phyloP scores from a whole-genome alignment of 2,797 vertebrate genomes.

The Acanthurus lineatus region DNA sequence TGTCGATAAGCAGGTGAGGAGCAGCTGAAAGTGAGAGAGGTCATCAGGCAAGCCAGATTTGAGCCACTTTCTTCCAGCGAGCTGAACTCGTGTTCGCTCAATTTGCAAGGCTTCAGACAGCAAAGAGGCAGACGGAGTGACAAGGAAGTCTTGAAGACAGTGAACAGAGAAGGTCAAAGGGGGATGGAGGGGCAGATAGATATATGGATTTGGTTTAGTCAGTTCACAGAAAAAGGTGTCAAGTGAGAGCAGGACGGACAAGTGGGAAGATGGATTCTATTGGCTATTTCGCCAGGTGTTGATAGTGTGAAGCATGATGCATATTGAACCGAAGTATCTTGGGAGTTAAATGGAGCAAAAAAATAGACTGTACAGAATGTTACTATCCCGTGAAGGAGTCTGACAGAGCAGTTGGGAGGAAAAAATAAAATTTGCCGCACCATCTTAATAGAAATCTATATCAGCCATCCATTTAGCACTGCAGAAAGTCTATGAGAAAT shows the following conservation, averaged over 20 bases:
- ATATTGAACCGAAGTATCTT: slow-evolving; percentile 50
- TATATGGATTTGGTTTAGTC: slow-evolving; percentile 65
- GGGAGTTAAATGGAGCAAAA: slow-evolving; percentile 61
- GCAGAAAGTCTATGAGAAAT: slow-evolving; percentile 36
- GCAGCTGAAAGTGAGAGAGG: slow-evolving; percentile 54
- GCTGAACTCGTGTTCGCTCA: slow-evolving; percentile 60
- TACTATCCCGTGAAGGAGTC: slow-evolving; percentile 51
- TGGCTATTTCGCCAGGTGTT: slow-evolving; percentile 48
- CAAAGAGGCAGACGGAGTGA: slow-evolving; percentile 59
- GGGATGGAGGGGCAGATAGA: slow-evolving; percentile 46
- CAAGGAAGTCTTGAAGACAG: slow-evolving; percentile 53
- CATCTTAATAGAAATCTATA: slow-evolving; percentile 77
- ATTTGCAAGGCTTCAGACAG: slow-evolving; percentile 70
- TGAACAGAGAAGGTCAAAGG: slow-evolving; percentile 65
- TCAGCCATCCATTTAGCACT: slow-evolving; percentile 55
- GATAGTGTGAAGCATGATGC: slow-evolving; percentile 56
- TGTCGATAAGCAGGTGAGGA: slow-evolving; percentile 58
- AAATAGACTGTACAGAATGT: slow-evolving; percentile 50
- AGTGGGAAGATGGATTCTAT: slow-evolving; percentile 37
- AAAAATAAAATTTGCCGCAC: slow-evolving; percentile 61
- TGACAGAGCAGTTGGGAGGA: slow-evolving; percentile 54
- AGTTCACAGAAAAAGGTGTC: slow-evolving; percentile 54
- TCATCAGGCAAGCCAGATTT: slow-evolving; percentile 69
- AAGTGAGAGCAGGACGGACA: slow-evolving; percentile 46
- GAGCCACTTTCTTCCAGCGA: slow-evolving; percentile 57